Percentiles rank a stretch among this genome's conserved stretches.
These are phyloP conservation scores for Rafetus swinhoei DNA, from an alignment of 2,113 vertebrate species.

Conservation along the genomic window DNA sequence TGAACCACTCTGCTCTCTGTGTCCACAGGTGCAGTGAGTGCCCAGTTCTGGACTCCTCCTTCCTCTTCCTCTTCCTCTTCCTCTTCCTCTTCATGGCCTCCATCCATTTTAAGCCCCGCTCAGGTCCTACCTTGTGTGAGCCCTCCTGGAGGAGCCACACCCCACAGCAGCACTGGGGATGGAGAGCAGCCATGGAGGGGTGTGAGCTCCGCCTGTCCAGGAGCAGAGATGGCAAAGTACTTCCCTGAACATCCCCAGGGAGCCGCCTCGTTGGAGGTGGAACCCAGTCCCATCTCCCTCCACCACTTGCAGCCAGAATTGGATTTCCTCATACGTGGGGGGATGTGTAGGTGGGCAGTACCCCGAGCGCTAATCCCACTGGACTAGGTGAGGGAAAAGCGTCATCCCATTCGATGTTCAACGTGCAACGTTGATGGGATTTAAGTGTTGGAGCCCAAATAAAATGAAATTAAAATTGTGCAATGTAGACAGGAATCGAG, in stretches of 20 bases:
- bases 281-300: too few species aligned
- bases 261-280: background rate
- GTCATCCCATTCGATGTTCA: background rate
- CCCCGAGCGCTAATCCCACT: too few species aligned
- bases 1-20: background rate
- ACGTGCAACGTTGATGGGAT: background rate
- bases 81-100: background rate
- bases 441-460: background rate
- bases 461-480: background rate
- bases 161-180: too few species aligned
- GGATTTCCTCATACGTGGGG: too few species aligned
- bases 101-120: background rate
- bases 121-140: background rate
- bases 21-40: background rate
- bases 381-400: background rate
- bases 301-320: too few species aligned
- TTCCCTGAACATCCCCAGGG: rapidly evolving
- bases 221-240: background rate
- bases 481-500: background rate
- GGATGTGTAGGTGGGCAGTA: too few species aligned
- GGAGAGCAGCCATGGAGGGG: background rate
- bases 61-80: too few species aligned
- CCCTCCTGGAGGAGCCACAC: background rate
- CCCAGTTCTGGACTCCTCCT: background rate
- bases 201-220: too few species aligned